phyloP scores from a whole-genome alignment of 2,888 invertebrate genomes.

The Cheiracanthium punctorium region DNA sequence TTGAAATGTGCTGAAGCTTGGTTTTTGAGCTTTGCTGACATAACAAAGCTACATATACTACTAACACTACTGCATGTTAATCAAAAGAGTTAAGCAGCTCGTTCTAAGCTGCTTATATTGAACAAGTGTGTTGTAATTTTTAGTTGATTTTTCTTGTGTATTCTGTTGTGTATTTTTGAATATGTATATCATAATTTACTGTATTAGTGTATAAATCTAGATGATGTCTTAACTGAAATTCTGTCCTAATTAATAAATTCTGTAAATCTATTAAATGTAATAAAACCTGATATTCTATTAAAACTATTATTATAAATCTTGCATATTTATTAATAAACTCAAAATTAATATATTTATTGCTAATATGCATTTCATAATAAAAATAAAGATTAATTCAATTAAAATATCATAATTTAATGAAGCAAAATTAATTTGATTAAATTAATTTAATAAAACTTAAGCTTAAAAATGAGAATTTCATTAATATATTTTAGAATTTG shows the following conservation, averaged over 20 bases:
- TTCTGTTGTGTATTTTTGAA: neutral
- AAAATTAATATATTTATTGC: neutral
- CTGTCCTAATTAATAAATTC: neutral
- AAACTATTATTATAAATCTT: constrained; percentile 35
- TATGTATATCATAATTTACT: neutral
- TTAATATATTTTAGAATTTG: too few species aligned
- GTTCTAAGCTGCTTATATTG: constrained; percentile 17
- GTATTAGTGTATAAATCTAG: neutral
- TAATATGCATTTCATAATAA: neutral
- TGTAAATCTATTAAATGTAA: neutral
- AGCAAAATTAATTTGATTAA: too few species aligned
- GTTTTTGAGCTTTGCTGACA: constrained; percentile 67
- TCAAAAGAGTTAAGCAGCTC: constrained; percentile 45
- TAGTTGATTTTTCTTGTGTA: neutral
- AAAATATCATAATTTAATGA: too few species aligned
- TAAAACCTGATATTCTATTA: neutral
- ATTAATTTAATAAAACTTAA: neutral
- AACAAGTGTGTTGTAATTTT: neutral
- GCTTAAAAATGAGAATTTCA: too few species aligned
- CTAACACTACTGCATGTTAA: constrained; percentile 64
- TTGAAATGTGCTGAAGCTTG: constrained; percentile 61
- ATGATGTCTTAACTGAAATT: too few species aligned
- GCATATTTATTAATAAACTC: constrained; percentile 5
- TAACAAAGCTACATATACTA: constrained; percentile 63
- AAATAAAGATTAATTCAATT: neutral